Evolutionary conservation across 92 coral and sea anemone species (phyloP).

Genomic region (Umimayanthus chanpuru): DNA sequence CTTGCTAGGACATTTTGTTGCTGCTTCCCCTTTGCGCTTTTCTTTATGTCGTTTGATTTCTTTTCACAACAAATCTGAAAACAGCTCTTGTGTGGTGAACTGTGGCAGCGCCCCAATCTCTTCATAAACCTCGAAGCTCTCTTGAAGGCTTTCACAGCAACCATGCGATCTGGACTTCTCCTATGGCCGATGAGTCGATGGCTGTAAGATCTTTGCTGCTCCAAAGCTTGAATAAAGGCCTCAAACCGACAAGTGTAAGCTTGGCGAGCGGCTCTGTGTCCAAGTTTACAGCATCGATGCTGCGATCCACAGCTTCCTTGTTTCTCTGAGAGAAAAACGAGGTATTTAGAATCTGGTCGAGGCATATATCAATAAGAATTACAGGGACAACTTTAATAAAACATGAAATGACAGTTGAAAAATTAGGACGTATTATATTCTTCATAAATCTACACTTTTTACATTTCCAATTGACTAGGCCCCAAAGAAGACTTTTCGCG

Average conservation of each 20-base stretch:
- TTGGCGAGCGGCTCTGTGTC: conserved; percentile 11
- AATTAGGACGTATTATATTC: not conserved
- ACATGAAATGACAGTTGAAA: conserved; percentile 2
- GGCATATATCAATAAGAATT: not conserved
- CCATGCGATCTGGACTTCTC: conserved; percentile 28
- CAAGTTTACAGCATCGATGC: conserved; percentile 33
- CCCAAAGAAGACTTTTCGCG: not conserved
- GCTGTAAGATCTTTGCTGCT: conserved; percentile 33
- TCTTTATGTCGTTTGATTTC: conserved; percentile 23
- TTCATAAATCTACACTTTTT: not conserved
- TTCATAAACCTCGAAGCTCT: conserved; percentile 23
- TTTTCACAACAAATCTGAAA: conserved; percentile 37
- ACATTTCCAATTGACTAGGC: conserved; percentile 19
- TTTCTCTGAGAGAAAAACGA: conserved; percentile 6
- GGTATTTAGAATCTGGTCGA: not conserved
- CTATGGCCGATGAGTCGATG: conserved; percentile 1
- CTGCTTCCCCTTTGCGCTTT: not conserved
- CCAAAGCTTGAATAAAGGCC: conserved; percentile 36
- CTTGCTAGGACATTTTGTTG: not conserved
- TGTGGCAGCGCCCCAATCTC: conserved; percentile 39
- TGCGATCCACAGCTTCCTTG: conserved; percentile 9
- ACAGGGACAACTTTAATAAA: not conserved
- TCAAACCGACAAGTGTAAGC: conserved; percentile 39
- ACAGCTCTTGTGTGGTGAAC: conserved; percentile 24
- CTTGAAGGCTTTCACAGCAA: conserved; percentile 32